Evolutionary conservation across 1,140 invertebrate genomes (phyloP), one percentile per base, ranked within the genome.

Genomic region (Lanistes nyassanus): DNA sequence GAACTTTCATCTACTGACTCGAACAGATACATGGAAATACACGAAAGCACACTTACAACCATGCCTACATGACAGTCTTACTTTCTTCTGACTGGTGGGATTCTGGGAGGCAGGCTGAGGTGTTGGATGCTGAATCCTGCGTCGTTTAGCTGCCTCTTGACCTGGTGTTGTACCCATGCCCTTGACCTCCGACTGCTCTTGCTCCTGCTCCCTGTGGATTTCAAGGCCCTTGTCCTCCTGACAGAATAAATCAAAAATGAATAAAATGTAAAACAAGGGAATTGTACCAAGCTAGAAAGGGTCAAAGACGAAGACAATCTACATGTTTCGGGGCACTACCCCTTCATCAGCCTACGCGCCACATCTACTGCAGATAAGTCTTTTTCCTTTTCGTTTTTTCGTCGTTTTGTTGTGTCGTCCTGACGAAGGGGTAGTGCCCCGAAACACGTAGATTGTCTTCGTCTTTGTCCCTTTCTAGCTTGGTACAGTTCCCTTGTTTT

Each of bases 61-160:
- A 31, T 60, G 29, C 11, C 13, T 3, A 60, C 56, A 60, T n/a
- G 0, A 11, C 23, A 60, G 9, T 39, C 34, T 36, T 42, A 39
- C 70, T 55, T 56, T 58, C 36, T 72, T 72, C 26, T 53, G 70
- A 26, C 60, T 58, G 19, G 6, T 23, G 3, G 36, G 55, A 26
- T 55, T 55, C 13, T 39, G 53, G 55, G 70, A 47, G 5, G 42
- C 21, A 26, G 70, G 70, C 70, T 72, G 70, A 11, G 70, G 70
- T 21, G 70, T 62, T n/a, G 70, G 70, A 13, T 37, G 58, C 37
- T 72, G 70, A 37, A 72, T 72, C 56, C 70, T 37, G 19, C 70
- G 70, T 19, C 53, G 34, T 7, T 29, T 3, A n/a, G 70, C 55
- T n/a, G 70, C 70, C 56, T 42, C 42, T n/a, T 72, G 51, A 21